Evolutionary conservation across 2,113 vertebrate genomes (phyloP), one percentile per base, ranked within the genome.

Genomic region (Alouatta palliata): DNA sequence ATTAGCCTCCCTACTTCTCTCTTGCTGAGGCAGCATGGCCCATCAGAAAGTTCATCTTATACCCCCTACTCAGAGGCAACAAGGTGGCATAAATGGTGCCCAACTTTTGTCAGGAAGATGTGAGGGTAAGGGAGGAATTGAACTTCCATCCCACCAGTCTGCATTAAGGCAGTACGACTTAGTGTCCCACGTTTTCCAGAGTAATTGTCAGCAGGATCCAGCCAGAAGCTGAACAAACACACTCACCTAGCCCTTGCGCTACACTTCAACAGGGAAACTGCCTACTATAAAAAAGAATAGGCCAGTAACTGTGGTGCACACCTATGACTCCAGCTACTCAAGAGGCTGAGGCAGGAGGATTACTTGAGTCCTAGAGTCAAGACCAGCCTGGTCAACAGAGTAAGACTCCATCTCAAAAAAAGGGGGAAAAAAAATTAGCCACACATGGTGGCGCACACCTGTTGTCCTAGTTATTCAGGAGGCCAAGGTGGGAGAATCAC

Each of bases 261-360:
- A 68, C 19, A 86, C 20, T 49, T 95, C 81, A 82, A 87, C 66
- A 89, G 89, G 27, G 32, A 49, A 35, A 87, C 35, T 77, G 19
- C 89, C 43, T 90, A 96, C 30, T 45, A 76, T 37, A 84, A 73
- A 92, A 97, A 94, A 75, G 25, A 87, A 80, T 19, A 58, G 40
- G 40, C 61, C 61, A 64, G 61, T 27, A 6, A 30, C 61, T 30
- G 0, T 64, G 61, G 27, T 30, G 27, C 61, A 64, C 61, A 64
- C 61, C 61, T 64, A 27, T 64, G 61, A 30, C 61, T 64, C 61
- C 61, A 30, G 61, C 27, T 64, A 64, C 27, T 64, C 61, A 64
- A 64, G 61, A 64, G 61, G 27, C 27, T 64, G 27, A 64, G 30
- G 61, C 27, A 14, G 27, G 27, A 61, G 12, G 27, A 64, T 32